Conservation (phyloP, 2,797 vertebrate species). For the Lophius americanus region DNA sequence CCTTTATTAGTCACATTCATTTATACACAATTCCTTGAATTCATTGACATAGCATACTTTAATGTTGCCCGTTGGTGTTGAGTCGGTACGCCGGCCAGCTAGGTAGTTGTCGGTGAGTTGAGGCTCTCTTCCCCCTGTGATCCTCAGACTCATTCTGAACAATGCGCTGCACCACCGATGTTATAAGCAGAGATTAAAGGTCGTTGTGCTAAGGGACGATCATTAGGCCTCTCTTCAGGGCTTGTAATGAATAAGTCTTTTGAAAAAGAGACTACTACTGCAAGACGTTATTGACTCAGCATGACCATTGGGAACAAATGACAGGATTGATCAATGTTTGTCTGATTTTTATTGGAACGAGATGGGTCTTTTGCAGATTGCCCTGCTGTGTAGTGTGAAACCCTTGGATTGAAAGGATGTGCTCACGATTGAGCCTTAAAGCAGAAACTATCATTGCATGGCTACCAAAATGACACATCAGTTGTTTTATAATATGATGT, state of each 20-base stretch:
- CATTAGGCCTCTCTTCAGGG: background rate
- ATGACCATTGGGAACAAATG: slow-evolving; percentile 25
- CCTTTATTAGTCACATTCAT: too few species aligned
- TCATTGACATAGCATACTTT: too few species aligned
- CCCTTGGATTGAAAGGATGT: slow-evolving; percentile 30
- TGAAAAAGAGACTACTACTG: slow-evolving; percentile 9
- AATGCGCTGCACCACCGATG: too few species aligned
- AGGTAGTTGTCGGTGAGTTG: too few species aligned
- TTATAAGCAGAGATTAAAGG: too few species aligned
- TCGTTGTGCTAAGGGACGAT: too few species aligned
- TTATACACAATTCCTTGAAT: too few species aligned
- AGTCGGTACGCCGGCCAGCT: too few species aligned
- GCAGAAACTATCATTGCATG: slow-evolving; percentile 34
- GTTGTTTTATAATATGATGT: slow-evolving; percentile 34
- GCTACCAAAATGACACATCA: slow-evolving; percentile 39
- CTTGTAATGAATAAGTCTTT: background rate
- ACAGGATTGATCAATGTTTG: slow-evolving; percentile 46
- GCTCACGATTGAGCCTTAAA: slow-evolving; percentile 23
- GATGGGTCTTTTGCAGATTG: slow-evolving; percentile 21
- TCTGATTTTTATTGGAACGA: slow-evolving; percentile 17
- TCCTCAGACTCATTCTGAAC: too few species aligned
- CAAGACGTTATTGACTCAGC: slow-evolving; percentile 23
- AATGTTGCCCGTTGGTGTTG: too few species aligned
- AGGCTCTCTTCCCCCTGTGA: too few species aligned
- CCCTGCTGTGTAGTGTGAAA: slow-evolving; percentile 21